These are phyloP conservation scores for Argyra leucocephala DNA, from an alignment of 2,888 invertebrate genomes.

Conservation along the genomic window DNA sequence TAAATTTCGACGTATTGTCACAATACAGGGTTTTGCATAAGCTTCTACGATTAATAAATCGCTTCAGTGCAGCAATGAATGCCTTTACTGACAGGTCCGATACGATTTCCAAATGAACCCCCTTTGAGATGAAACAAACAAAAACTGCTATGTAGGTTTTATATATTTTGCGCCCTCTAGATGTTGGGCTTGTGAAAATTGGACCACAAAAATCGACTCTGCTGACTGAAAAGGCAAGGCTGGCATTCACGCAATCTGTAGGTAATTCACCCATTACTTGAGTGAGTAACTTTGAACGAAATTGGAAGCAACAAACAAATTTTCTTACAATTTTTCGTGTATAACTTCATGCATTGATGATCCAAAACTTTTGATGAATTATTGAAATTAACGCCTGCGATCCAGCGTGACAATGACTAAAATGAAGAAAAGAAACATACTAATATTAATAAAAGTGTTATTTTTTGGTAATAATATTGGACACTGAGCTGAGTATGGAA, in stretches of 20 bases:
- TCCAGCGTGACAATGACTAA: no score
- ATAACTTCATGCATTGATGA: constrained; percentile 13
- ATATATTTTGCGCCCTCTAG: not conserved
- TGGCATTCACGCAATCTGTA: not conserved
- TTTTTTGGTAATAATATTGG: constrained; percentile 28
- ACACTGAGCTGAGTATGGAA: constrained; percentile 26
- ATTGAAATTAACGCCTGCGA: not conserved
- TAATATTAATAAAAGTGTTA: constrained; percentile 16
- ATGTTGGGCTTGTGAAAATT: not conserved
- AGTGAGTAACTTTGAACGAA: not conserved
- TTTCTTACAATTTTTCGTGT: constrained; percentile 7
- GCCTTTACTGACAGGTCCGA: no score
- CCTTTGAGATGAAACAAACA: constrained; percentile 14
- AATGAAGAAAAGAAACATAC: constrained; percentile 11
- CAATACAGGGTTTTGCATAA: no score
- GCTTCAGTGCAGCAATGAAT: not conserved
- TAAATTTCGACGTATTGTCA: no score
- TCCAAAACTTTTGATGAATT: constrained; percentile 15
- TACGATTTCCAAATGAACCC: constrained; percentile 18
- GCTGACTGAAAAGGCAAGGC: not conserved
- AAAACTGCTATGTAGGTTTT: constrained; percentile 14
- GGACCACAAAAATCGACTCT: constrained; percentile 11
- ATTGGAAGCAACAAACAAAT: constrained; percentile 10
- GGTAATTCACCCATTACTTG: constrained; percentile 14
- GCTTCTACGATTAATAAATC: no score